Evolutionary conservation across 2,797 vertebrate genomes (phyloP).

Genomic region (Heteromormyrus szaboi): DNA sequence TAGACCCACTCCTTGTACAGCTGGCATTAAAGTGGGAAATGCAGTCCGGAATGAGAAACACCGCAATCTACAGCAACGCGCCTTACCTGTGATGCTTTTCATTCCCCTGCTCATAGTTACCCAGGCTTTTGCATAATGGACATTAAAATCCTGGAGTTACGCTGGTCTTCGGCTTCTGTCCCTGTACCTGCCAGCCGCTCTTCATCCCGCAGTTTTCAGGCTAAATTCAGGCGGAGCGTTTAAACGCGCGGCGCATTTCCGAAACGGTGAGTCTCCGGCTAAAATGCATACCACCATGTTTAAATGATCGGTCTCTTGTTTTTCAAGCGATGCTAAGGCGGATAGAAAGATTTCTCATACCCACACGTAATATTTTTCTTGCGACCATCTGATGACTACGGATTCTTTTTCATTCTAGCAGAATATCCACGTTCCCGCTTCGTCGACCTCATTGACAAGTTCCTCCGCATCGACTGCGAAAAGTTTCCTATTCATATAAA

Average conservation of each 20-base stretch:
- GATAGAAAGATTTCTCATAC: background rate
- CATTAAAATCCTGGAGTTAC: background rate
- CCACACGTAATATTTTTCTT: background rate
- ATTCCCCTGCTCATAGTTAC: background rate
- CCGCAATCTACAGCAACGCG: background rate
- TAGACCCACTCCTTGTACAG: background rate
- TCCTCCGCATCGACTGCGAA: background rate
- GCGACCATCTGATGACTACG: background rate
- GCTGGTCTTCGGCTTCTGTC: background rate
- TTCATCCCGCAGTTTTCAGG: background rate
- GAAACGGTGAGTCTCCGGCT: background rate
- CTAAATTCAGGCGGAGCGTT: background rate
- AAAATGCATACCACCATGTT: background rate
- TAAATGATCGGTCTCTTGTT: background rate
- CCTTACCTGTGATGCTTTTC: background rate
- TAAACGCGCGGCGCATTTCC: background rate
- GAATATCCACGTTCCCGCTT: background rate
- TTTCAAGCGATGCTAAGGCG: background rate
- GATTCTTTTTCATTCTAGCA: background rate
- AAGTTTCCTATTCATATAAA: background rate
- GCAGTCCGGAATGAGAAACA: background rate
- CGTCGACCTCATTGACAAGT: background rate
- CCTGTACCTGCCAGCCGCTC: background rate
- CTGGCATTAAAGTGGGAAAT: background rate
- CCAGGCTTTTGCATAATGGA: conserved; percentile 2